These are phyloP conservation scores for Eutrigla gurnardus DNA, from an alignment of 2,797 vertebrate species.

Conservation along the genomic window DNA sequence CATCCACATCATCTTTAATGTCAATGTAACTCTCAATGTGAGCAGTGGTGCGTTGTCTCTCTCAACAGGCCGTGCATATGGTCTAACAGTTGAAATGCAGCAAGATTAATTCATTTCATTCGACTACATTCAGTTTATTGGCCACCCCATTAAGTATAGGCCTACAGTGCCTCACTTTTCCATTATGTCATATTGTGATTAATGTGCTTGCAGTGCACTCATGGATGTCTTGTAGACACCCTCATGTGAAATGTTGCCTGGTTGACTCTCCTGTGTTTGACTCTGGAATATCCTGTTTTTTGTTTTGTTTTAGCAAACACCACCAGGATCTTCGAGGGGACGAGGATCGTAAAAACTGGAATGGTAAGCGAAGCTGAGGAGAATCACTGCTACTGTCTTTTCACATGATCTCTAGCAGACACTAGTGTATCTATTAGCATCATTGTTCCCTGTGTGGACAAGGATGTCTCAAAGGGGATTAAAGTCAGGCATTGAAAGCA, in stretches of 20 bases:
- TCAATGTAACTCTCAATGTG: background rate
- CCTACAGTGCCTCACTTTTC: background rate
- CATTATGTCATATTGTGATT: constrained; percentile 15
- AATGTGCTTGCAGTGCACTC: constrained; percentile 12
- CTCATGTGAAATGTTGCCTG: background rate
- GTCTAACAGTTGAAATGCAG: constrained; percentile 14
- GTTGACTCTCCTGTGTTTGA: constrained; percentile 11
- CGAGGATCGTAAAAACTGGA: constrained; percentile 96
- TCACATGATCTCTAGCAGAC: constrained; percentile 66
- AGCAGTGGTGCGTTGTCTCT: background rate
- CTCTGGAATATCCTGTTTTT: background rate
- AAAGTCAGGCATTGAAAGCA: background rate
- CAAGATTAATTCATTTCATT: constrained; percentile 13
- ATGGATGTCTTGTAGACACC: background rate
- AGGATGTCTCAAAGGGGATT: background rate
- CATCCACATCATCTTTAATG: constrained; percentile 8
- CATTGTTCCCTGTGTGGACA: background rate
- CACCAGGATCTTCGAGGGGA: constrained; percentile 97
- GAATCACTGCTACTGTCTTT: constrained; percentile 6
- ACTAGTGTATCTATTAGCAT: constrained; percentile 50
- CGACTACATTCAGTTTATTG: constrained; percentile 1
- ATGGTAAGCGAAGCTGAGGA: constrained; percentile 87
- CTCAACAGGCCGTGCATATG: background rate
- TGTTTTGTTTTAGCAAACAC: constrained; percentile 89
- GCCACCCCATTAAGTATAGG: constrained; percentile 6